Conservation (phyloP, 64 coral and sea anemone species). For the Catalaphyllia jardinei region DNA sequence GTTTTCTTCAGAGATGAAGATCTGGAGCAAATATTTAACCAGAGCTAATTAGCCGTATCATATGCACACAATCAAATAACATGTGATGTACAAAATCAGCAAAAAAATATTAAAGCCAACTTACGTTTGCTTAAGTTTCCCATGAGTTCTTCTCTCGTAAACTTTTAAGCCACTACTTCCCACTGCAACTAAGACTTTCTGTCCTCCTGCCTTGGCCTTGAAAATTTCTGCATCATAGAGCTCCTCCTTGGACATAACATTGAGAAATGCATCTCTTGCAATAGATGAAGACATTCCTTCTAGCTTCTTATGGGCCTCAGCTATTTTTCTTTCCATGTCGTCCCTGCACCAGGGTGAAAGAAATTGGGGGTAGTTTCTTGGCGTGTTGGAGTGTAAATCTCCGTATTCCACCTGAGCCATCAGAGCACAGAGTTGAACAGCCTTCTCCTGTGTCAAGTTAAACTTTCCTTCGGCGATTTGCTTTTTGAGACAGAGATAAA, state of each 20-base stretch:
- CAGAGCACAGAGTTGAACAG: constrained; percentile 77
- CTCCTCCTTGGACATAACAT: constrained; percentile 82
- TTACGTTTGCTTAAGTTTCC: constrained; percentile 89
- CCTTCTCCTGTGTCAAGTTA: constrained; percentile 67
- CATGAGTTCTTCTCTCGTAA: constrained; percentile 77
- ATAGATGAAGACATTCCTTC: constrained; percentile 60
- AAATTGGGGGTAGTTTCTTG: constrained; percentile 62
- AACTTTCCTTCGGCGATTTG: constrained; percentile 91
- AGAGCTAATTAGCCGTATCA: no score
- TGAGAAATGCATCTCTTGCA: constrained; percentile 81
- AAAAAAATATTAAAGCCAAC: constrained; percentile 21
- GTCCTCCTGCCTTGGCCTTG: constrained; percentile 81
- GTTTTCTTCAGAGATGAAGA: no score
- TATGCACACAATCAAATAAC: no score
- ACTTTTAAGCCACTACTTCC: constrained; percentile 85
- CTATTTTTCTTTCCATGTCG: constrained; percentile 69
- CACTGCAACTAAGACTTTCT: constrained; percentile 88
- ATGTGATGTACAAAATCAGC: neutral
- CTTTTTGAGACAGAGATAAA: constrained; percentile 82
- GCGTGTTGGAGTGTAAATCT: constrained; percentile 38
- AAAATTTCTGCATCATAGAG: constrained; percentile 93
- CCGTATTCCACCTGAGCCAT: constrained; percentile 87
- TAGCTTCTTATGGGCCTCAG: constrained; percentile 65
- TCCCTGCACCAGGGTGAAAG: constrained; percentile 68
- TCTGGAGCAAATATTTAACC: no score